A percentile compares a stretch with the other conserved stretches of the same genome.
Conservation (phyloP, 2,888 invertebrate species). For the Noctua fimbriata region DNA sequence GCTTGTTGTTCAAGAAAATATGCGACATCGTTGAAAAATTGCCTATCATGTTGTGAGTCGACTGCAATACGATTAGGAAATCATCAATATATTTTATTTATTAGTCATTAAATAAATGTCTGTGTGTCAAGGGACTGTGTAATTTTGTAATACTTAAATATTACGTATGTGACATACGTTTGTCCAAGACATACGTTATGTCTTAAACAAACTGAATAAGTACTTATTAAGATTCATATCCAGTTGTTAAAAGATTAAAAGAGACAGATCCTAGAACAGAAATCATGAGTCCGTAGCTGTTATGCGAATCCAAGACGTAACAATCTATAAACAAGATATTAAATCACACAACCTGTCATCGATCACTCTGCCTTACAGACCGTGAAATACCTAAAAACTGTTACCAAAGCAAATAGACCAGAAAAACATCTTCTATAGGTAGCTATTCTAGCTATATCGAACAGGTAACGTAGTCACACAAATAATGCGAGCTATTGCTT, state of each 20-base stretch:
- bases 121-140: conserved; percentile 43
- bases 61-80: conserved; percentile 37
- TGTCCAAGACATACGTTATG: background rate
- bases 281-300: background rate
- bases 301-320: conserved; percentile 9
- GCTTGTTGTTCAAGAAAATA: conserved; percentile 49
- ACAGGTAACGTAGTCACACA: conserved; percentile 57
- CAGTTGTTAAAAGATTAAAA: background rate
- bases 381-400: conserved; percentile 32
- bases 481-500: conserved; percentile 69
- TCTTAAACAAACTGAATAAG: background rate
- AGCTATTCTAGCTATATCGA: conserved; percentile 54
- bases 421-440: conserved; percentile 55
- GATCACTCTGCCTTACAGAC: conserved; percentile 27
- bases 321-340: conserved; percentile 2
- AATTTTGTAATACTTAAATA: conserved; percentile 41
- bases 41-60: conserved; percentile 10
- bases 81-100: conserved; percentile 45
- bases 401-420: conserved; percentile 59
- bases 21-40: conserved; percentile 28
- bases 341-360: conserved; percentile 41
- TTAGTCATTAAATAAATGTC: conserved; percentile 28
- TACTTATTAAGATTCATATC: background rate
- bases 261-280: background rate
- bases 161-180: background rate